These are phyloP conservation scores for Gari tellinella DNA, from an alignment of 2,888 invertebrate species.

Conservation along the genomic window DNA sequence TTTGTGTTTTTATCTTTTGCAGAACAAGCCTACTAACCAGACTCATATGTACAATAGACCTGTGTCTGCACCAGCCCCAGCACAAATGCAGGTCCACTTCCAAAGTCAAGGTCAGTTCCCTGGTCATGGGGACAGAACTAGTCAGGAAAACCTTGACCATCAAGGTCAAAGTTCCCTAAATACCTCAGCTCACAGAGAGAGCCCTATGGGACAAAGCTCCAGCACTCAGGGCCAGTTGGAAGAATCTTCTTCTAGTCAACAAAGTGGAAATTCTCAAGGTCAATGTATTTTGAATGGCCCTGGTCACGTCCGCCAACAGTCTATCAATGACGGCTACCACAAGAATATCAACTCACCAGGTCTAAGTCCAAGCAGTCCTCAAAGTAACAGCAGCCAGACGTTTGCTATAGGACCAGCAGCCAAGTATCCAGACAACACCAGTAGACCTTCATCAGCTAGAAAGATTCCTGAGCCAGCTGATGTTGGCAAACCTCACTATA, in stretches of 20 bases:
- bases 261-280: slow-evolving; percentile 53
- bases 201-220: slow-evolving; percentile 79
- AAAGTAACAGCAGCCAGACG: slow-evolving; percentile 41
- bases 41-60: slow-evolving; percentile 19
- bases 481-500: not conserved
- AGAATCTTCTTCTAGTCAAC: slow-evolving; percentile 72
- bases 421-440: slow-evolving; percentile 70
- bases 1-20: not conserved
- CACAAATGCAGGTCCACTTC: slow-evolving; percentile 54
- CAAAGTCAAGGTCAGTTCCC: slow-evolving; percentile 26
- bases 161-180: slow-evolving; percentile 38
- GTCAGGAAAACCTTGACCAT: slow-evolving; percentile 48
- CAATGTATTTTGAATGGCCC: slow-evolving; percentile 12
- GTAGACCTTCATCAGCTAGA: slow-evolving; percentile 58
- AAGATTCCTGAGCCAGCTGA: slow-evolving; percentile 2
- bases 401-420: slow-evolving; percentile 70
- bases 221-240: slow-evolving; percentile 69
- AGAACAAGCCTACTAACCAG: not conserved
- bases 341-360: slow-evolving; percentile 5
- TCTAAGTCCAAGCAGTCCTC: slow-evolving; percentile 18
- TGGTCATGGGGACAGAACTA: slow-evolving; percentile 35
- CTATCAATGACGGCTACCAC: slow-evolving; percentile 2
- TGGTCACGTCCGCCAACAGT: slow-evolving; percentile 19
- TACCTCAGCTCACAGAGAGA: slow-evolving; percentile 54
- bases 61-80: slow-evolving; percentile 56